phyloP scores from a whole-genome alignment of 2,797 vertebrate species.

The Sebastes kiyomatsui region DNA sequence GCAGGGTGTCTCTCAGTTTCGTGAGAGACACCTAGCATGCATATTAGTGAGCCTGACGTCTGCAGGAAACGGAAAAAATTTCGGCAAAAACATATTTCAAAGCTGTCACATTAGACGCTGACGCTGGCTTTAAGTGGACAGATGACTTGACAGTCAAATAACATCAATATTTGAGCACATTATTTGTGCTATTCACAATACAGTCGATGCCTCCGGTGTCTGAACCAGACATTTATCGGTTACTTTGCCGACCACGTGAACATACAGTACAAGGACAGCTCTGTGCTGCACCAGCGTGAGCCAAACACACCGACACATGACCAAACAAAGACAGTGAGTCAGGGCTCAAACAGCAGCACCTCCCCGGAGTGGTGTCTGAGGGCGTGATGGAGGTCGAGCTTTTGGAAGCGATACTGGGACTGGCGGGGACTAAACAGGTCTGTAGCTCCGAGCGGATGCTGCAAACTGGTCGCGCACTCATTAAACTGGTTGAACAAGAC shows the following conservation, averaged over 20 bases:
- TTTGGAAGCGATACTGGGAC: constrained; percentile 27
- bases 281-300: constrained; percentile 21
- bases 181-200: background rate
- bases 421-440: constrained; percentile 25
- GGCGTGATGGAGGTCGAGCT: constrained; percentile 37
- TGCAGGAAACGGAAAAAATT: background rate
- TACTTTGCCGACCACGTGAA: constrained; percentile 49
- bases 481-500: constrained; percentile 59
- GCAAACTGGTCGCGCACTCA: constrained; percentile 5
- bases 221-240: constrained; percentile 21
- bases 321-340: constrained; percentile 70
- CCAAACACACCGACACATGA: constrained; percentile 44
- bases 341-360: constrained; percentile 55
- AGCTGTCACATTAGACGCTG: background rate
- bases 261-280: constrained; percentile 27
- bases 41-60: background rate
- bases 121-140: background rate
- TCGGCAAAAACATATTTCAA: background rate
- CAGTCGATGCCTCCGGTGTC: background rate
- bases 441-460: background rate
- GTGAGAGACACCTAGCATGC: constrained; percentile 14
- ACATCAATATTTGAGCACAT: background rate
- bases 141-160: background rate
- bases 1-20: constrained; percentile 20
- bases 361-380: constrained; percentile 46